A percentile compares a stretch with the other conserved stretches of the same genome.
Conservation (phyloP, 2,113 vertebrate species). For the Misgurnus mizolepis region DNA sequence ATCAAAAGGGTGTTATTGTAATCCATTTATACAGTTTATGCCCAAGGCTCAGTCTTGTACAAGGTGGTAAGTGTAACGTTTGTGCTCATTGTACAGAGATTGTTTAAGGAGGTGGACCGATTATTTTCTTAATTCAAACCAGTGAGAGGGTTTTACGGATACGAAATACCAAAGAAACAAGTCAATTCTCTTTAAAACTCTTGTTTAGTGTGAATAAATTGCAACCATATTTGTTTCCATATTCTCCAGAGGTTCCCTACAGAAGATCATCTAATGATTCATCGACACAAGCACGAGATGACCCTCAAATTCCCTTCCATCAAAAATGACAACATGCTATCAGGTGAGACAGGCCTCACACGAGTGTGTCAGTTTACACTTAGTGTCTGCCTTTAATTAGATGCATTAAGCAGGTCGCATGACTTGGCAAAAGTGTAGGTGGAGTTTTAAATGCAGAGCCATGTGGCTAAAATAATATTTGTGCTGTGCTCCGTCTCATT, state of each 20-base stretch:
- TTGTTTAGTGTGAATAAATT: conserved; percentile 13
- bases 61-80: background rate
- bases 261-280: conserved; percentile 99
- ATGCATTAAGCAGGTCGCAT: conserved; percentile 35
- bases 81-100: conserved; percentile 13
- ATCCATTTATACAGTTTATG: conserved; percentile 9
- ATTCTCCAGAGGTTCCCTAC: conserved; percentile 90
- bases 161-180: conserved; percentile 1
- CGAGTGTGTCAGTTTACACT: conserved; percentile 17
- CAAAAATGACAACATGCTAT: conserved; percentile 98
- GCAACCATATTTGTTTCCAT: conserved; percentile 25
- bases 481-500: conserved; percentile 47
- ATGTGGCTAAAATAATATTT: conserved; percentile 61
- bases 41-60: conserved; percentile 19
- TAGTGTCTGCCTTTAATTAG: conserved; percentile 53
- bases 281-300: conserved; percentile 99
- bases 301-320: conserved; percentile 98
- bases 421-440: conserved; percentile 39
- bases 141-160: background rate
- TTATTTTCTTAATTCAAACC: too few relatives aligned
- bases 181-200: conserved; percentile 6
- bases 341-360: conserved; percentile 82
- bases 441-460: conserved; percentile 48
- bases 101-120: background rate
- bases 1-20: conserved; percentile 1